A percentile compares a stretch with the other conserved stretches of the same genome.
Evolutionary conservation across 1,140 invertebrate species (phyloP).

Genomic region (Ooceraea biroi): DNA sequence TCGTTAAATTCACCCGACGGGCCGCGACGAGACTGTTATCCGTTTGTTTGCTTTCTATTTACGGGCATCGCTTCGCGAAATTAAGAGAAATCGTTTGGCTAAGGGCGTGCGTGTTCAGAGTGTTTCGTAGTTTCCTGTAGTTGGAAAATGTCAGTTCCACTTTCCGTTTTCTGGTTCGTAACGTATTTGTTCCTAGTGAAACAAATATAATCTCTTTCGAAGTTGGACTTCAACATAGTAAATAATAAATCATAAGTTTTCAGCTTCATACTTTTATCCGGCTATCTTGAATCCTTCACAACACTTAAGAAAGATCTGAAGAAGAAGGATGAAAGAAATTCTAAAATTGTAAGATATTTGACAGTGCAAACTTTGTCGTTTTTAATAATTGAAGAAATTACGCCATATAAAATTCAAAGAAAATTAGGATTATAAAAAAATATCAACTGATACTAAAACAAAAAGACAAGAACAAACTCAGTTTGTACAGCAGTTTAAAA

Average conservation of each 20-base stretch:
- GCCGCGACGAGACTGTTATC: constrained; percentile 52
- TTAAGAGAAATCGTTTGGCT: constrained; percentile 60
- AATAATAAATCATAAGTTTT: constrained; percentile 12
- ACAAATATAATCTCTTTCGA: constrained; percentile 31
- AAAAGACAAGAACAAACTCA: not conserved
- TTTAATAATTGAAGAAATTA: no score
- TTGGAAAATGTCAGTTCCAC: constrained; percentile 40
- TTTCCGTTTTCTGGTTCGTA: constrained; percentile 32
- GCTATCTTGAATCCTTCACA: not conserved
- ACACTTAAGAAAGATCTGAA: not conserved
- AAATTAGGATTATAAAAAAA: not conserved
- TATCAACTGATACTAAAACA: not conserved
- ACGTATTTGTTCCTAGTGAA: constrained; percentile 15
- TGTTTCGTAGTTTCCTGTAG: constrained; percentile 45
- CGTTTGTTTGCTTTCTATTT: constrained; percentile 61
- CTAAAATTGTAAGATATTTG: not conserved
- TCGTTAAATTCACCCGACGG: constrained; percentile 58
- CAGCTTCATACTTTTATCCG: not conserved
- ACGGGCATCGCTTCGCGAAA: constrained; percentile 52
- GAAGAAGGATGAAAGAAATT: not conserved
- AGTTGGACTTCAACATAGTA: not conserved
- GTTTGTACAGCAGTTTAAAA: not conserved
- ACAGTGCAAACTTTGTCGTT: not conserved
- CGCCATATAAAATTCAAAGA: not conserved
- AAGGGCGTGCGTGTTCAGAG: constrained; percentile 40